phyloP scores from a whole-genome alignment of 2,113 vertebrate genomes.

The Scomber japonicus region DNA sequence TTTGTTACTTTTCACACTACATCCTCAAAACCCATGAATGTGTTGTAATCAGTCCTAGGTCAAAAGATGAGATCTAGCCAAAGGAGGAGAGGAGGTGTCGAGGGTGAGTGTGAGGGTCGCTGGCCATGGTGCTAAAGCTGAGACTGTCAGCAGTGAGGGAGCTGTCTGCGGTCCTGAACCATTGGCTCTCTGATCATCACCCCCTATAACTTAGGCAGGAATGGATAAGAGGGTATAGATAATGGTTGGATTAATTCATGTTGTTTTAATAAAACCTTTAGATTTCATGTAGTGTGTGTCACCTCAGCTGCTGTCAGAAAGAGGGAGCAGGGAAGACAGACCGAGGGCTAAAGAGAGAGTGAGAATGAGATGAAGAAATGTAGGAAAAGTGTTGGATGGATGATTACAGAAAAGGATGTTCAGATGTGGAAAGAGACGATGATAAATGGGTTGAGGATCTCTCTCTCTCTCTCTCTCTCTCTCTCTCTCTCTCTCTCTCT shows the following conservation, averaged over 20 bases:
- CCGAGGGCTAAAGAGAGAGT: not conserved
- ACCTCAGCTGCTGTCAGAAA: not conserved
- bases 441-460: constrained; percentile 30
- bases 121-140: constrained; percentile 66
- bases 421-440: constrained; percentile 25
- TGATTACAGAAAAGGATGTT: constrained; percentile 1
- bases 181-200: too few species aligned
- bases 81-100: too few species aligned
- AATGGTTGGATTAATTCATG: not conserved
- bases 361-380: not conserved
- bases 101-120: not conserved
- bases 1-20: too few species aligned
- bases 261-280: not conserved
- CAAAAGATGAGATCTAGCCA: too few species aligned
- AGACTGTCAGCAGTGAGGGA: not conserved
- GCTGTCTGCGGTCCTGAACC: constrained; percentile 28
- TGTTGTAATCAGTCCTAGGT: too few species aligned
- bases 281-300: not conserved
- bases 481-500: constrained; percentile 26
- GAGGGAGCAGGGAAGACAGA: not conserved
- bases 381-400: constrained; percentile 11
- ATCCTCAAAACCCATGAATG: too few species aligned
- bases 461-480: not conserved
- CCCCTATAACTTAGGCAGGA: not conserved
- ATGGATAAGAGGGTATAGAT: not conserved